These are phyloP conservation scores for Brachirus orientalis DNA, from an alignment of 2,113 vertebrate genomes.

Conservation along the genomic window DNA sequence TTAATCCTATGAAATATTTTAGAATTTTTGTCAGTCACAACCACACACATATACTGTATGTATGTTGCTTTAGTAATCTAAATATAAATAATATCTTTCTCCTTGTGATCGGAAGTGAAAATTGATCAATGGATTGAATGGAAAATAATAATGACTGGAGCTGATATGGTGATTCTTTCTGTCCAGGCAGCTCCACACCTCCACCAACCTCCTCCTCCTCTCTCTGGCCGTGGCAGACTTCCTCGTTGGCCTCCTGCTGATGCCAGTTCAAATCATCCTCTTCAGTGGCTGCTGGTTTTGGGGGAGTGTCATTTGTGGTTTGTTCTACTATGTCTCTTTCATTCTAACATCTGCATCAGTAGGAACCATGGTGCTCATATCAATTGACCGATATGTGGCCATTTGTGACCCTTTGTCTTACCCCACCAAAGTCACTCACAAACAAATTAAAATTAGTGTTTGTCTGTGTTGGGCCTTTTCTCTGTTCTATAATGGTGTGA, in stretches of 20 bases:
- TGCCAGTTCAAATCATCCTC: background rate
- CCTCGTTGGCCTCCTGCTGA: slow-evolving; percentile 6
- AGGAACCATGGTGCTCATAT: slow-evolving; percentile 38
- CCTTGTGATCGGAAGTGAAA: too few relatives aligned
- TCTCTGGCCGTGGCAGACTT: slow-evolving; percentile 2
- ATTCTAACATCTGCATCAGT: slow-evolving; percentile 36
- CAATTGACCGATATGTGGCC: slow-evolving; percentile 21
- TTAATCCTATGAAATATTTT: too few relatives aligned
- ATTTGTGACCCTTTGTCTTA: slow-evolving; percentile 18
- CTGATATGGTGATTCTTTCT: too few relatives aligned
- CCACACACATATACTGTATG: too few relatives aligned
- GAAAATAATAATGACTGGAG: too few relatives aligned
- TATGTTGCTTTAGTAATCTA: too few relatives aligned
- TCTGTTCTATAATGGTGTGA: background rate
- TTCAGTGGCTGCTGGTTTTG: background rate
- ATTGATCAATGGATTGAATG: too few relatives aligned
- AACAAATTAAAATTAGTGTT: background rate
- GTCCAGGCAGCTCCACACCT: background rate
- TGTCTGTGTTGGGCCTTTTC: slow-evolving; percentile 6
- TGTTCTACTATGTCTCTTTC: slow-evolving; percentile 1
- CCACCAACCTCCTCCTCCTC: slow-evolving; percentile 16
- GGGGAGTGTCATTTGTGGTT: background rate
- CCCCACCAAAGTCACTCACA: background rate
- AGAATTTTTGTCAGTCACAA: background rate
- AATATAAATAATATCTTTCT: too few relatives aligned